Base-by-base conservation (phyloP, 1,140 invertebrate genomes). In the Lineus longissimus region DNA sequence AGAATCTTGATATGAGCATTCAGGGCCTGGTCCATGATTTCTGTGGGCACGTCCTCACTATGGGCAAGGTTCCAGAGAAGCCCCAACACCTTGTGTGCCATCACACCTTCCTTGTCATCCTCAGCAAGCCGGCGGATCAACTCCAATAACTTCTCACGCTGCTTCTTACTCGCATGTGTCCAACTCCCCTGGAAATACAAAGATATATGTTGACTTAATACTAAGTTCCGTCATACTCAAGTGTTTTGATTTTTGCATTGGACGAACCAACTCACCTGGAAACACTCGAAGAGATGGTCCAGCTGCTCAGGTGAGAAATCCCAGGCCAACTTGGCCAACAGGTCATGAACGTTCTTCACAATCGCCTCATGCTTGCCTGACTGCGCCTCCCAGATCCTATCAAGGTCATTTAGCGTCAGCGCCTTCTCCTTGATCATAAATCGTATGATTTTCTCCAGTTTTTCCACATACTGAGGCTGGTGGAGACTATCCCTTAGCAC, bases 31-130 rank as follows among this genome's bases (percentile, higher is more conserved):
- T 98, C 95, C 88, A 98, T 94, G 68, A 98, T 97, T 82, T 98
- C 95, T 2, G 93, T 96, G 56, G 93, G 91, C 45, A 97, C 91
- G 82, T 98, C 94, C 74, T 95, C 91, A 59, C 92, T 94, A 82
- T 97, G 94, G 22, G 95, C 94, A 74, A 98, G 85, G 77, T 95
- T 96, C 95, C 95, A 98, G 78, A 98, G 91, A 19, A 98, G 84
- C 59, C 93, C 93, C 65, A 98, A 84, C n/a, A 97, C 93, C 86
- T 98, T 98, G 77, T 96, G 91, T 55, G 95, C 95, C 95, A 98
- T 98, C 17, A 97, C 92, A 62, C 95, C 95, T 82, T 97, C 94
- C 80, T 98, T 98, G 82, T 98, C 95, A 83, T 97, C 95, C 83
- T 98, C 95, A 19, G 95, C 95, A 61, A 98, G 82, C 73, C 95